These are phyloP conservation scores for Drosophila kepulauana DNA, from an alignment of 1,140 invertebrate species.

Conservation along the genomic window DNA sequence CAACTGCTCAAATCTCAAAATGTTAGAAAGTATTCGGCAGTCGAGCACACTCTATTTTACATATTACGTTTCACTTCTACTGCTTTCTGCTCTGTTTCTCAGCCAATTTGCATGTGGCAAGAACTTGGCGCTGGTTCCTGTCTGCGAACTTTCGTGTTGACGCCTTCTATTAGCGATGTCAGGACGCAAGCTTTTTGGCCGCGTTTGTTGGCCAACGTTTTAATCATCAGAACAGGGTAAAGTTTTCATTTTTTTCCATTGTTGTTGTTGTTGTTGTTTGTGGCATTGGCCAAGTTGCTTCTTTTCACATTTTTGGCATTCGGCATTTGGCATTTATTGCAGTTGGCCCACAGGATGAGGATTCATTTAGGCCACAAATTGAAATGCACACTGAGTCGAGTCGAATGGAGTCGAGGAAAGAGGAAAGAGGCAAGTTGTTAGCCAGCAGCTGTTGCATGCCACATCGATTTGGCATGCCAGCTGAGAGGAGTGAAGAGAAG, in stretches of 20 bases:
- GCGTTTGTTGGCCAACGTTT: slow-evolving; percentile 29
- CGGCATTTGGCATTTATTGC: slow-evolving; percentile 31
- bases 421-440: slow-evolving; percentile 47
- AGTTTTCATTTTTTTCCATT: no score
- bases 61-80: neutral
- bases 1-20: no score
- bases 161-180: slow-evolving; percentile 72
- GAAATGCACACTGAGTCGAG: slow-evolving; percentile 67
- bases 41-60: no score
- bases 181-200: slow-evolving; percentile 64
- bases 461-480: slow-evolving; percentile 54
- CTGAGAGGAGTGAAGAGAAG: neutral
- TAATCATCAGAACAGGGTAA: slow-evolving; percentile 8
- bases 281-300: slow-evolving; percentile 2
- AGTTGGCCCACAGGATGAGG: slow-evolving; percentile 11
- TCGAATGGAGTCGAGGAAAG: neutral
- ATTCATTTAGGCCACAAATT: slow-evolving; percentile 61
- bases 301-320: slow-evolving; percentile 17
- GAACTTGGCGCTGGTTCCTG: slow-evolving; percentile 42
- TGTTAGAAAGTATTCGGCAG: no score
- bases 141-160: slow-evolving; percentile 45
- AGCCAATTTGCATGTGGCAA: slow-evolving; percentile 50
- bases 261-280: neutral
- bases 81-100: neutral
- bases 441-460: slow-evolving; percentile 76